Percentiles rank a stretch among this genome's conserved stretches.
Evolutionary conservation across 2,888 invertebrate genomes (phyloP).

Genomic region (Tanytarsus gracilentus): DNA sequence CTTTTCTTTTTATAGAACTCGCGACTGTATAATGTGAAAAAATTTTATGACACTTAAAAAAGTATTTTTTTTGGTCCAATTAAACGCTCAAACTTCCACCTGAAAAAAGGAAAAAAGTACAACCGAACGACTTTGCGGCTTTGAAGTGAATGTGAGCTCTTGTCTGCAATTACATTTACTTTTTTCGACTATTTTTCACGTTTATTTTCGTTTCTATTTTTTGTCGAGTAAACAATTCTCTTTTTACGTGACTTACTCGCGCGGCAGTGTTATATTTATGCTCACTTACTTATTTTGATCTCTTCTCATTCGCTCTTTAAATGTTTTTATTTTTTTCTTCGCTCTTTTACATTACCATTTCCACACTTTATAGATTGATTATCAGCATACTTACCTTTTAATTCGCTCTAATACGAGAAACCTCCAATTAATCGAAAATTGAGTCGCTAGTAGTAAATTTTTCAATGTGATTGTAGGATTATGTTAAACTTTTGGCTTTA

Average conservation of each 20-base stretch:
- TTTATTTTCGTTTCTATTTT: neutral
- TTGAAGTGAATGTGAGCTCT: neutral
- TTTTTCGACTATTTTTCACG: slow-evolving; percentile 10
- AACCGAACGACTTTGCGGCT: slow-evolving; percentile 1
- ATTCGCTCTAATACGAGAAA: too few species aligned
- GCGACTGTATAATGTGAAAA: too few species aligned
- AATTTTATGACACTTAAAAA: neutral
- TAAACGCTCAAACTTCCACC: neutral
- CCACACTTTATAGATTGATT: too few species aligned
- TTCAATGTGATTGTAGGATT: too few species aligned
- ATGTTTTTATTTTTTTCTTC: neutral
- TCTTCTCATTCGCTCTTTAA: neutral
- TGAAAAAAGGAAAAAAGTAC: neutral
- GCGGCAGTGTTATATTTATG: neutral
- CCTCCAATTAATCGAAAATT: too few species aligned
- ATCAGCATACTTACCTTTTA: too few species aligned
- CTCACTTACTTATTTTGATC: neutral
- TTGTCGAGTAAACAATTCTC: neutral
- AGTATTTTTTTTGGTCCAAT: neutral
- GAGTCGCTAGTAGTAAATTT: too few species aligned
- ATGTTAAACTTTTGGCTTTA: too few species aligned
- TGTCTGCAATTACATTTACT: slow-evolving; percentile 5
- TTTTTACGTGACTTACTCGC: neutral
- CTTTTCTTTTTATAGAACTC: too few species aligned
- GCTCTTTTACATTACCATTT: neutral